phyloP scores from a whole-genome alignment of 1,140 invertebrate genomes.

The Eriocheir sinensis region DNA sequence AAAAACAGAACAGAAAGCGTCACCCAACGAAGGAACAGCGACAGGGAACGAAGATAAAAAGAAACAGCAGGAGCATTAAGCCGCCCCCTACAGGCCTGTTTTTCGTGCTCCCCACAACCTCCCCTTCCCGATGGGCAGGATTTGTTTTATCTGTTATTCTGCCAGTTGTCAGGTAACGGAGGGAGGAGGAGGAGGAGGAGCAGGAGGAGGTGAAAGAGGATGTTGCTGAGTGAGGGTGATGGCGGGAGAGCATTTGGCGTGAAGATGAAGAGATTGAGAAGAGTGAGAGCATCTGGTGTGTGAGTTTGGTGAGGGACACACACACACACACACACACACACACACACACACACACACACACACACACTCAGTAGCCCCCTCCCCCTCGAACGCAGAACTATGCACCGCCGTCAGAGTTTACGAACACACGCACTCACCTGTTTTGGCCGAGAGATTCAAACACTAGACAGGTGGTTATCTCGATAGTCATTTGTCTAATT shows the following conservation, averaged over 20 bases:
- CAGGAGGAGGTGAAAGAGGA: neutral
- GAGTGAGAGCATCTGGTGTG: neutral
- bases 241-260: neutral
- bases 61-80: neutral
- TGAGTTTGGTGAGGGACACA: no score
- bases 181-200: slow-evolving; percentile 30
- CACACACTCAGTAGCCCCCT: no score
- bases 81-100: neutral
- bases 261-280: slow-evolving; percentile 2
- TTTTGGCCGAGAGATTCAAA: neutral
- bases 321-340: no score
- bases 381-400: no score
- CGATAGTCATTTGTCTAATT: slow-evolving; percentile 16
- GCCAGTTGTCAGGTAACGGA: slow-evolving; percentile 11
- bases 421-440: neutral
- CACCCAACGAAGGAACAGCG: no score
- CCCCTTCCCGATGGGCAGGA: no score
- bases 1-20: no score
- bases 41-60: no score
- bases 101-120: neutral
- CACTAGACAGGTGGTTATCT: neutral
- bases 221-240: neutral
- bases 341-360: no score
- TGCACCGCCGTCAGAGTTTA: neutral
- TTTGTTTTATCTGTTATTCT: slow-evolving; percentile 57